A percentile compares a stretch with the other conserved stretches of the same genome.
phyloP scores from a whole-genome alignment of 2,888 invertebrate species.

The Celastrina argiolus region DNA sequence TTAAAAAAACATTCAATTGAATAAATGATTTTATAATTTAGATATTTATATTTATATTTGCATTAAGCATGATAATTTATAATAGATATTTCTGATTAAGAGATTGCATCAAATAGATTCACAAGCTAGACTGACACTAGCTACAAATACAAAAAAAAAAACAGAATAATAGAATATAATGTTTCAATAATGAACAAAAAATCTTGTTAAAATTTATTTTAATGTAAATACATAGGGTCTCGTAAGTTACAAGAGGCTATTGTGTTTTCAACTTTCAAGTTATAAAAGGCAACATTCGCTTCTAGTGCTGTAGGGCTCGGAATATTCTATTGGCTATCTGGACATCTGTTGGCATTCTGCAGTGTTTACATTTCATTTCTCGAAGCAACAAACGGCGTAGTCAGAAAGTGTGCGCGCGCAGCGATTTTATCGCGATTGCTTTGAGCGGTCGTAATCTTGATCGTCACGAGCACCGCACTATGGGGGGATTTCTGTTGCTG shows the following conservation, averaged over 20 bases:
- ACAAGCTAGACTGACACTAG: no score
- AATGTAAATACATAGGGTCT: no score
- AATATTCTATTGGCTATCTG: slow-evolving; percentile 71
- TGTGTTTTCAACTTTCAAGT: not conserved
- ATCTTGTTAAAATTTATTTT: no score
- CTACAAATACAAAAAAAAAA: no score
- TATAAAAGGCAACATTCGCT: slow-evolving; percentile 32
- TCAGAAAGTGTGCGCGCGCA: slow-evolving; percentile 60
- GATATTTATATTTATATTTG: no score
- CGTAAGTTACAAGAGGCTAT: not conserved
- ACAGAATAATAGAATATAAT: no score
- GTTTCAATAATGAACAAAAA: no score
- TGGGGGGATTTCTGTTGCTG: slow-evolving; percentile 28
- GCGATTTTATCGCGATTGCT: slow-evolving; percentile 69
- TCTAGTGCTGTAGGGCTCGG: slow-evolving; percentile 46
- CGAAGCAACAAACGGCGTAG: slow-evolving; percentile 62
- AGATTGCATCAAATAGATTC: no score
- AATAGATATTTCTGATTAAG: no score
- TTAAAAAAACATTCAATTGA: no score
- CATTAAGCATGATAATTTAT: no score
- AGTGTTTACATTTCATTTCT: slow-evolving; percentile 76
- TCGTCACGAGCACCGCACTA: slow-evolving; percentile 36
- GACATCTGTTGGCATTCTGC: slow-evolving; percentile 69
- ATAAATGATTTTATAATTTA: no score
- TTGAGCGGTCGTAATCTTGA: slow-evolving; percentile 60